Conservation (phyloP, 2,797 vertebrate genomes). For the Spheniscus humboldti region DNA sequence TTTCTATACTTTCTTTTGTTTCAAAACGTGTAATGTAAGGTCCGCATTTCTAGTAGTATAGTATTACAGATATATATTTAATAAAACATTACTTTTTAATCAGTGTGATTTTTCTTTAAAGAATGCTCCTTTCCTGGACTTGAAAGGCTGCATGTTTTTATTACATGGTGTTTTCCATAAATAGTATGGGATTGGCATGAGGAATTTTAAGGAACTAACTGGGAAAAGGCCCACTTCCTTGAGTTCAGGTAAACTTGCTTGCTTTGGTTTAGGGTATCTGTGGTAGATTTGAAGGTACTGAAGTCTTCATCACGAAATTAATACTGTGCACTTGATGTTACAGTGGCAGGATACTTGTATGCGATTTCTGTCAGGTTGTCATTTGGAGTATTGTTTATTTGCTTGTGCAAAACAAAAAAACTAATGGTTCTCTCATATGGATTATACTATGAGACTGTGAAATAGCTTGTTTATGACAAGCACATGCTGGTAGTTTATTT, state of each 20-base stretch:
- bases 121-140: constrained; percentile 50
- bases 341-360: not conserved
- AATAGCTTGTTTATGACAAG: not conserved
- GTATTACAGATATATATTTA: not conserved
- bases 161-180: not conserved
- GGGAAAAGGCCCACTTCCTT: not conserved
- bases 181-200: not conserved
- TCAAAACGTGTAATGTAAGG: constrained; percentile 47
- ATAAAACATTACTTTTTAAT: not conserved
- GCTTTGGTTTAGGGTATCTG: not conserved
- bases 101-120: not conserved
- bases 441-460: not conserved
- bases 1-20: not conserved
- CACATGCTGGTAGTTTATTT: not conserved
- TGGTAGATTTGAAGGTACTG: not conserved
- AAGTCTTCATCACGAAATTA: not conserved
- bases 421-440: not conserved
- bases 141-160: constrained; percentile 47
- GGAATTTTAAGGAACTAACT: not conserved
- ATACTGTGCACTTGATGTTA: not conserved
- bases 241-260: not conserved
- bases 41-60: not conserved
- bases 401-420: not conserved
- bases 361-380: not conserved
- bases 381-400: not conserved